Percentiles rank a stretch among this genome's conserved stretches.
phyloP scores from a whole-genome alignment of 2,797 vertebrate genomes.

The Hydrophis major region DNA sequence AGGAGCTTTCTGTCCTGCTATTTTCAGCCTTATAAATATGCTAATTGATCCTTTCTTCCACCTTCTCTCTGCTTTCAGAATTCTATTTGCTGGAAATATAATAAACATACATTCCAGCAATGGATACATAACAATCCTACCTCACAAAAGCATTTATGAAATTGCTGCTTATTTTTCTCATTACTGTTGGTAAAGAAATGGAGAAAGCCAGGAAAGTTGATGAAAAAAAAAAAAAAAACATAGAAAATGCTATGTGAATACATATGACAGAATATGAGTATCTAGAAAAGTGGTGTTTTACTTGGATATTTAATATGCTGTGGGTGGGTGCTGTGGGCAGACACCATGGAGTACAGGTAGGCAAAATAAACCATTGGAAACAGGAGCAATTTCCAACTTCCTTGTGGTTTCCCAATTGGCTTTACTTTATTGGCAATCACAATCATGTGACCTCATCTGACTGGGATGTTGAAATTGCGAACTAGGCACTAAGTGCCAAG shows the following conservation, averaged over 20 bases:
- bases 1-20: background rate
- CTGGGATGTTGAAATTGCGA: background rate
- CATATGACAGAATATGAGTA: background rate
- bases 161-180: background rate
- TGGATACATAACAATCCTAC: background rate
- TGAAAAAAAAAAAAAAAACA: background rate
- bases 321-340: background rate
- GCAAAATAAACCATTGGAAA: background rate
- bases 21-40: conserved; percentile 9
- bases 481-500: background rate
- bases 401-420: background rate
- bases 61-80: background rate
- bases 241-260: background rate
- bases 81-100: background rate
- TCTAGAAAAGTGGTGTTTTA: background rate
- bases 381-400: background rate
- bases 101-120: background rate
- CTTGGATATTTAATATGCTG: background rate
- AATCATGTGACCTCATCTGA: background rate
- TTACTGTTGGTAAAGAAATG: background rate
- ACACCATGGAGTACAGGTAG: background rate
- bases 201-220: background rate
- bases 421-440: background rate
- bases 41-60: background rate
- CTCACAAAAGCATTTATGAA: background rate